Conservation (phyloP, 53 echinoderm and acorn worm genomes). For the Temnopleurus reevesii region DNA sequence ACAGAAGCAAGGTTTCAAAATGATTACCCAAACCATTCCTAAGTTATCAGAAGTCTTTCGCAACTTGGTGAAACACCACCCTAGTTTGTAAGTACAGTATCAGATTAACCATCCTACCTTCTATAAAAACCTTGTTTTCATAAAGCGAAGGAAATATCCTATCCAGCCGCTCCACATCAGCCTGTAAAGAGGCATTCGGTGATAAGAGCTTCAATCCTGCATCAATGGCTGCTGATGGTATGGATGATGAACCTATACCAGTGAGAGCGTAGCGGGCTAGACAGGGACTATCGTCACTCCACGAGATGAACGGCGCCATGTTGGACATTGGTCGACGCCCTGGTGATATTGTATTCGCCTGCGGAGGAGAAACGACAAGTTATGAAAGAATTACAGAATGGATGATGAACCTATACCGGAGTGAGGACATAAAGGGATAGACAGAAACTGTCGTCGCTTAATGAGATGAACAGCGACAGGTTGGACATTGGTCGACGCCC, state of each 20-base stretch:
- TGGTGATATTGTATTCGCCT: conserved; percentile 81
- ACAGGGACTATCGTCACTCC: conserved; percentile 76
- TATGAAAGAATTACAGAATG: too few relatives aligned
- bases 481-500: conserved; percentile 84
- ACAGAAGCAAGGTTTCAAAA: too few relatives aligned
- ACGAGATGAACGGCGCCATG: conserved; percentile 75
- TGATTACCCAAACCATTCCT: too few relatives aligned
- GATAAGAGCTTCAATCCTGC: conserved; percentile 59
- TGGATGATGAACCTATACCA: conserved; percentile 60
- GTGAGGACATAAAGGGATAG: conserved; percentile 69
- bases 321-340: conserved; percentile 84
- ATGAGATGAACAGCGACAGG: conserved; percentile 73
- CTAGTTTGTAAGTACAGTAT: too few relatives aligned
- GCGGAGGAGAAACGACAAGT: not conserved
- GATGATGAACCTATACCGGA: conserved; percentile 59
- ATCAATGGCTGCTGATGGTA: conserved; percentile 55
- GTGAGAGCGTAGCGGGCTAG: conserved; percentile 72
- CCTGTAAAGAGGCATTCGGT: not conserved
- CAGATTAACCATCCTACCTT: conserved; percentile 51
- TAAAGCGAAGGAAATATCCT: conserved; percentile 44
- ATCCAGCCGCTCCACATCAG: not conserved
- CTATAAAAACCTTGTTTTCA: conserved; percentile 22
- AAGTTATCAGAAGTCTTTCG: too few relatives aligned
- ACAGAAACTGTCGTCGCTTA: conserved; percentile 75
- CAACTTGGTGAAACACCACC: too few relatives aligned